Evolutionary conservation across 2,113 vertebrate species (phyloP), one percentile per base, ranked within the genome.

Genomic region (Scolopax mira): DNA sequence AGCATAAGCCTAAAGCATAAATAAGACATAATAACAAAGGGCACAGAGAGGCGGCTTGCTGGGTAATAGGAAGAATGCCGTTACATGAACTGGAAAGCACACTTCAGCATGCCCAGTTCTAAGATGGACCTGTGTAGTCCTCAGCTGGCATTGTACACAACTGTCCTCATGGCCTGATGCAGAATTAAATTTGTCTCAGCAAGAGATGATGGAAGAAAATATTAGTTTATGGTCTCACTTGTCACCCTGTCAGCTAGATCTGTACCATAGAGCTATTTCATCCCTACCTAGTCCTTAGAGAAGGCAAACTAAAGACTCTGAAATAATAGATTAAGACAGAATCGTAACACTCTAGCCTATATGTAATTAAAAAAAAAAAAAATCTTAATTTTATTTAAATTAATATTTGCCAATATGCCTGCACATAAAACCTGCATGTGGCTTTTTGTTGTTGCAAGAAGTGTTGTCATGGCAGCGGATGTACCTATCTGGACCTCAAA

Each of bases 211-310:
- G 9, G 80, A 83, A 79, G 52, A 18, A 84, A 62, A 88, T 61
- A 25, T 65, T 64, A 61, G 22, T 66, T 95, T 86, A 74, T 24
- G 49, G 27, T 22, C 49, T 81, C 54, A 65, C 57, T 31, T 72
- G 44, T 64, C 35, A 74, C 33, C 24, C 64, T 27, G 74, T 55
- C 64, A 78, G 51, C 18, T 52, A 80, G 28, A 81, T 62, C 37
- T n/a, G 66, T 21, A 73, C 0, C 0, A 23, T 28, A 70, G 58
- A 85, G 33, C 21, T 55, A 30, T 61, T 88, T 73, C 1, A 4
- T 31, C 54, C 49, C 48, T 81, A 66, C 23, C 22, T 72, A 73
- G 52, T 35, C 39, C 44, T 85, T 46, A 48, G 39, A 74, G 23
- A 70, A 85, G 16, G 37, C 48, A 85, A 87, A 74, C 12, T 42